phyloP scores from a whole-genome alignment of 2,797 vertebrate species.

The Chelonia mydas region DNA sequence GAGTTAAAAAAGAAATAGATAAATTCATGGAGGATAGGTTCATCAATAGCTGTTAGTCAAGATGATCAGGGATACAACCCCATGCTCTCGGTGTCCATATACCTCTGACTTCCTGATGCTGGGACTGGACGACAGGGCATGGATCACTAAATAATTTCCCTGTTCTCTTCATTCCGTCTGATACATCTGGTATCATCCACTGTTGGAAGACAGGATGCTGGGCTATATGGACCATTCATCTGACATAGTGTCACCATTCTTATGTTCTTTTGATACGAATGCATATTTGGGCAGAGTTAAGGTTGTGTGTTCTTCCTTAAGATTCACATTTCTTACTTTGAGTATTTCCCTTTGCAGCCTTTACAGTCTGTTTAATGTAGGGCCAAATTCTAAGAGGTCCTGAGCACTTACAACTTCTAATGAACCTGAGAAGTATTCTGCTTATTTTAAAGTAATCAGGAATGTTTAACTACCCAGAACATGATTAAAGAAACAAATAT shows the following conservation, averaged over 20 bases:
- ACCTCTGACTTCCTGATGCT: neutral
- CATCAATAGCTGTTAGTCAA: neutral
- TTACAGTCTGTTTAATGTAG: neutral
- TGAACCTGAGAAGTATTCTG: neutral
- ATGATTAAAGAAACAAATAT: neutral
- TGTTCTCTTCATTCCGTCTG: neutral
- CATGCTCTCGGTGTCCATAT: neutral
- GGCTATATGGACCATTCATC: neutral
- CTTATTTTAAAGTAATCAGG: neutral
- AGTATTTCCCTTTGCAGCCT: neutral
- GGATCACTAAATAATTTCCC: neutral
- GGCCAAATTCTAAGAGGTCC: neutral
- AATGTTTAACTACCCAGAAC: neutral
- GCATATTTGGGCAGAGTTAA: neutral
- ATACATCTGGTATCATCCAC: neutral
- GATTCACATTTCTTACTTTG: neutral
- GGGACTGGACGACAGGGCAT: neutral
- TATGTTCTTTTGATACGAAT: neutral
- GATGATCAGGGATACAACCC: neutral
- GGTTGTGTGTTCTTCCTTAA: neutral
- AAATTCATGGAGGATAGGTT: neutral
- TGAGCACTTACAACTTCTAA: neutral
- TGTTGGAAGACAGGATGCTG: neutral
- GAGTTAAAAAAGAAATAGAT: neutral
- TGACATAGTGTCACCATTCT: neutral